These are phyloP conservation scores for Linyphia triangularis DNA, from an alignment of 2,888 invertebrate genomes.

Conservation along the genomic window DNA sequence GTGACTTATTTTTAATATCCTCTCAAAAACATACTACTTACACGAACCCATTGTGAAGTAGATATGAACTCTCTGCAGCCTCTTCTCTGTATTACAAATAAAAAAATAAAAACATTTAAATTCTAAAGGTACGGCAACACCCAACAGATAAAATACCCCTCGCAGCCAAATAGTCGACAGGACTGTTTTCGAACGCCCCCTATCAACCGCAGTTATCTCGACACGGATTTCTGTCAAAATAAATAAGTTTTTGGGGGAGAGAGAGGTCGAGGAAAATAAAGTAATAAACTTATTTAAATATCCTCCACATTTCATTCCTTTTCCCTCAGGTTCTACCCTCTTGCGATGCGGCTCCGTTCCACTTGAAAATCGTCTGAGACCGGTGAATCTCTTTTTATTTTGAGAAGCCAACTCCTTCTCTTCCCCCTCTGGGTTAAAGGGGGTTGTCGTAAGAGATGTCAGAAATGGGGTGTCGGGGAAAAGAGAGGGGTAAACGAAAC, in stretches of 20 bases:
- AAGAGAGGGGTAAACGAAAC: constrained; percentile 23
- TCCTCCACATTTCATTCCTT: constrained; percentile 37
- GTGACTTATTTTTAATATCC: too few species aligned
- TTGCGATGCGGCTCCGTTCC: constrained; percentile 30
- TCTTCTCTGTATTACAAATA: neutral
- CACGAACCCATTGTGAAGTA: neutral
- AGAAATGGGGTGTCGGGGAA: neutral
- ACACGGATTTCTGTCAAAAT: constrained; percentile 49
- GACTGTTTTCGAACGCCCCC: neutral
- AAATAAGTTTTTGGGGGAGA: constrained; percentile 39
- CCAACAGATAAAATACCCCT: neutral
- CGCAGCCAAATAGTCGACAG: neutral
- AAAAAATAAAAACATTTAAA: constrained; percentile 26
- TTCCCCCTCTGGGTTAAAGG: neutral
- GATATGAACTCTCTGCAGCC: neutral
- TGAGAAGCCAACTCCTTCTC: neutral
- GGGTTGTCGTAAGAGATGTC: neutral
- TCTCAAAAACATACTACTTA: neutral
- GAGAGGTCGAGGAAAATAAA: neutral
- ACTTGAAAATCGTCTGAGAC: neutral
- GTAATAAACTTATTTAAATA: constrained; percentile 68
- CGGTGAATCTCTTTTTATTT: constrained; percentile 32
- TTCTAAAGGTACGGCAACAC: neutral
- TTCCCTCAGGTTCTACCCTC: neutral
- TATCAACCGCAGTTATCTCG: constrained; percentile 29